Base-by-base conservation (phyloP, 1,140 invertebrate genomes). In the Oncopeltus fasciatus region DNA sequence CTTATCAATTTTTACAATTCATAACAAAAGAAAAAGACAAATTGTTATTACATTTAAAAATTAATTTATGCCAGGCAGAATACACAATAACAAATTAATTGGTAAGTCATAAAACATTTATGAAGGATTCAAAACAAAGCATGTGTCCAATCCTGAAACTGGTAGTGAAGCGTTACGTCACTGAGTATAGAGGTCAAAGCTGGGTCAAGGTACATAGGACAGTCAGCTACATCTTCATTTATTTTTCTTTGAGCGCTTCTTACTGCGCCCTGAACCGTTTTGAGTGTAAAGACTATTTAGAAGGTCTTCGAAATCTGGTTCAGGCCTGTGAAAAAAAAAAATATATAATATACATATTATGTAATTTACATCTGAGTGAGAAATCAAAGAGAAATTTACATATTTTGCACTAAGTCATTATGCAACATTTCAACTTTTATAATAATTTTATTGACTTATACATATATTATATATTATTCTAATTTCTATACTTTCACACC, bases 221-320 rank as follows among this genome's bases (percentile, higher is more conserved):
- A 24, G 3, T 53, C 12, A 53, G 9, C 21, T 53, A 53, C 20
- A 29, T 58, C 16, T 28, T 63, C 31, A 63, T 58, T 63, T 63
- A 21, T 63, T 63, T 24, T 63, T 63, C 24, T 59, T 63, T 14
- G 53, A 51, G n/a, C 51, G 51, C 38, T 63, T 63, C 57, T 63
- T 63, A 20, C 56, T 58, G 16, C 59, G 53, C 20, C 62, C 63
- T n/a, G 61, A 53, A 16, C 60, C 61, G 14, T 64, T 63, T 46
- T 68, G 66, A 12, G 75, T 77, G 68, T 81, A 82, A 44, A 83
- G 70, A 71, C 79, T 80, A 68, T 81, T 82, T 64, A 83, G 72
- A 68, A 83, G 80, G 66, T 82, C 79, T 68, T 83, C 80, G 56
- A 82, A 73, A 71, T 82, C 80, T 47, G 78, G 77, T 69, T 82